These are phyloP conservation scores for Dascyllus trimaculatus DNA, from an alignment of 2,113 vertebrate genomes.

Conservation along the genomic window DNA sequence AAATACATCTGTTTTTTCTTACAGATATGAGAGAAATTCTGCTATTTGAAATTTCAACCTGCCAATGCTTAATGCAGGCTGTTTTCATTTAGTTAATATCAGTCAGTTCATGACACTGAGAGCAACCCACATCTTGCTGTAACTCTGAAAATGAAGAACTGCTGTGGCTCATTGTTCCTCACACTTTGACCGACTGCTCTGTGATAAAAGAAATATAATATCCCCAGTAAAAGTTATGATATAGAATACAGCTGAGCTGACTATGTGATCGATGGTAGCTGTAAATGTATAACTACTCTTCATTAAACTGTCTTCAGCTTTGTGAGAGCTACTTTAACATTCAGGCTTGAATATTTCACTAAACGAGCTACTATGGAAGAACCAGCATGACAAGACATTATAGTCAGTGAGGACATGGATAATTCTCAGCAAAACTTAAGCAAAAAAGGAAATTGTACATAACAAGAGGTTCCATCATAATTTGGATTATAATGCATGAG, in stretches of 20 bases:
- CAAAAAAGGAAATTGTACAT: too few relatives aligned
- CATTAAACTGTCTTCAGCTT: slow-evolving; percentile 29
- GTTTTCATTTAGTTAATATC: not conserved
- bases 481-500: too few relatives aligned
- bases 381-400: too few relatives aligned
- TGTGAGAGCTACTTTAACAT: slow-evolving; percentile 5
- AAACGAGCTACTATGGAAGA: not conserved
- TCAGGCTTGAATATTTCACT: not conserved
- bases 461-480: too few relatives aligned
- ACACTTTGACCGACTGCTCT: not conserved
- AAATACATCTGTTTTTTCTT: not conserved
- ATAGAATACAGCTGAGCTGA: slow-evolving; percentile 1
- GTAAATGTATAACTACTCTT: slow-evolving; percentile 12
- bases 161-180: not conserved
- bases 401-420: not conserved
- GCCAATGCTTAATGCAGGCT: not conserved
- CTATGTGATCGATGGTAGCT: slow-evolving; percentile 8
- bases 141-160: not conserved
- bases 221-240: not conserved
- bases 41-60: not conserved
- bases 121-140: not conserved
- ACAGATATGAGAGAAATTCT: not conserved
- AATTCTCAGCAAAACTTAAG: not conserved
- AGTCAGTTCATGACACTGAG: not conserved
- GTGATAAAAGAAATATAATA: slow-evolving; percentile 6